Percentiles rank a stretch among this genome's conserved stretches.
Conservation (phyloP, 2,888 invertebrate genomes). For the Loripinus fragilis region DNA sequence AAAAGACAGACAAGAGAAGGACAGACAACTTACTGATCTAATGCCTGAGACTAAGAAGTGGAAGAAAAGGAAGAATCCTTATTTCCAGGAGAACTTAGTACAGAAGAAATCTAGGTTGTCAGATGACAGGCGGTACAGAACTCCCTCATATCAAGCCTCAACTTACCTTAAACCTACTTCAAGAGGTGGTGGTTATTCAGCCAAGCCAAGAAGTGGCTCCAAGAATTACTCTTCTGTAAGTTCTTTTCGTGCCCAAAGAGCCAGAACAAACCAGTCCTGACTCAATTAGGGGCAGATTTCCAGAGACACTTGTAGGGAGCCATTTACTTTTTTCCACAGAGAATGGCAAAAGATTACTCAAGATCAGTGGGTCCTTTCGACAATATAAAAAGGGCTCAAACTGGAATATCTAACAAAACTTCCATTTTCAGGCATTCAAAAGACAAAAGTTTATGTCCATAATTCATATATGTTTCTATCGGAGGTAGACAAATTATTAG, state of each 20-base stretch:
- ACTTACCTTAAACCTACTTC: neutral
- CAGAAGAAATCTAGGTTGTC: neutral
- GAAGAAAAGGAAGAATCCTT: neutral
- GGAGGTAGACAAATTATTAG: slow-evolving; percentile 36
- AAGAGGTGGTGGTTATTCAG: neutral
- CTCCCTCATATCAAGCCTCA: neutral
- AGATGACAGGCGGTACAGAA: neutral
- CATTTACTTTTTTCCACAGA: neutral
- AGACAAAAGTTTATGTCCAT: slow-evolving; percentile 24
- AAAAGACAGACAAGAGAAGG: neutral
- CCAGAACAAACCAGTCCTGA: neutral
- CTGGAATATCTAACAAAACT: slow-evolving; percentile 32
- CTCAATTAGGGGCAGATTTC: neutral
- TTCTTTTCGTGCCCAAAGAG: neutral
- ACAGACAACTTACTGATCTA: neutral
- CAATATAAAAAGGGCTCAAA: slow-evolving; percentile 39
- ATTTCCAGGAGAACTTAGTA: neutral
- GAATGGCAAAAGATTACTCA: slow-evolving; percentile 10
- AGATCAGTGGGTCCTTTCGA: slow-evolving; percentile 38
- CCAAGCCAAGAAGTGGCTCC: neutral
- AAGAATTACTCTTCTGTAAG: neutral
- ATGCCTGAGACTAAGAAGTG: neutral
- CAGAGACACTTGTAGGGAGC: neutral
- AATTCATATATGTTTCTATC: slow-evolving; percentile 10
- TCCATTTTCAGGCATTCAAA: slow-evolving; percentile 28